Evolutionary conservation across 2,113 vertebrate species (phyloP).

Genomic region (Zootoca vivipara): DNA sequence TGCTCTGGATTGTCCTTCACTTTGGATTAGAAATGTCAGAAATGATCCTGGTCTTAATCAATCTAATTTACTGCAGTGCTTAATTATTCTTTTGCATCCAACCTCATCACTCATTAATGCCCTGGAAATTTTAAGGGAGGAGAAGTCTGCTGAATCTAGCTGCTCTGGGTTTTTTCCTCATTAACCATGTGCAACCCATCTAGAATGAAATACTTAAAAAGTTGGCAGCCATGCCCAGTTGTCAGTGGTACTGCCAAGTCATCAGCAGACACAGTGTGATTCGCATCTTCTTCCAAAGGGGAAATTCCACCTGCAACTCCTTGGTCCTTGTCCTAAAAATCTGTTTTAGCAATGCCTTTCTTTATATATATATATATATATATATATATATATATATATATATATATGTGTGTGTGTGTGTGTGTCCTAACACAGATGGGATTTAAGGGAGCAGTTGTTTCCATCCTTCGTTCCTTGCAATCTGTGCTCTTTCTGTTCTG

Average conservation of each 20-base stretch:
- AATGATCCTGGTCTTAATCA: conserved; percentile 60
- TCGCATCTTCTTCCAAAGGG: conserved; percentile 3
- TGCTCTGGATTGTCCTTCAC: conserved; percentile 56
- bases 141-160: neutral
- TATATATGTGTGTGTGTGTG: too few relatives aligned
- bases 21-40: conserved; percentile 64
- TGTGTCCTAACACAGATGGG: too few relatives aligned
- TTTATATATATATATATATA: too few relatives aligned
- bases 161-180: neutral
- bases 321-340: neutral
- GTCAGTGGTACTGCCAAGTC: neutral
- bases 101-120: conserved; percentile 45
- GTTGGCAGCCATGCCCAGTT: conserved; percentile 1
- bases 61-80: conserved; percentile 50
- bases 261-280: neutral
- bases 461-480: too few relatives aligned
- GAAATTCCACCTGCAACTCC: neutral
- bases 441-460: too few relatives aligned
- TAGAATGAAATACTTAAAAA: neutral
- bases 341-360: neutral
- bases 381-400: too few relatives aligned
- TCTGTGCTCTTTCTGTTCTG: too few relatives aligned
- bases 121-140: conserved; percentile 46
- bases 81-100: conserved; percentile 60
- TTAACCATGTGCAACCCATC: neutral